Evolutionary conservation across 2,888 invertebrate genomes (phyloP).

Genomic region (Leistus spinibarbis): DNA sequence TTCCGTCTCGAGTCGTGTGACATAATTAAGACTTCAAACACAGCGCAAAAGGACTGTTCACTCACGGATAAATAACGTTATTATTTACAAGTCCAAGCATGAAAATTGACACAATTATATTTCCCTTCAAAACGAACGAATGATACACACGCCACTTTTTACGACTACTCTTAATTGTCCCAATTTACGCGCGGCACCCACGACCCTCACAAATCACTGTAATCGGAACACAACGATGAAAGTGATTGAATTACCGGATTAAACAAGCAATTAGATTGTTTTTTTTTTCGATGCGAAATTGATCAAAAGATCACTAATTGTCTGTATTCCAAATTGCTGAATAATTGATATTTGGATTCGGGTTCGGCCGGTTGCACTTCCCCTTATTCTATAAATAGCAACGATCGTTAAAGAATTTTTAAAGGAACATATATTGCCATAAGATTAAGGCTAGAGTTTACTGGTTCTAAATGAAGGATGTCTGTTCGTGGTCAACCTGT

Average conservation of each 20-base stretch:
- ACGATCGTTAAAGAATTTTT: too few relatives aligned
- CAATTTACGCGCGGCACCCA: slow-evolving; percentile 2
- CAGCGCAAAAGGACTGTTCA: not conserved
- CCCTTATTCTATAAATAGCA: too few relatives aligned
- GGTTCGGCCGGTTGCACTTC: not conserved
- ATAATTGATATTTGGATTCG: not conserved
- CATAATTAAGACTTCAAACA: slow-evolving; percentile 34
- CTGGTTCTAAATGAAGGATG: too few relatives aligned
- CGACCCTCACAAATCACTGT: not conserved
- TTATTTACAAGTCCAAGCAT: slow-evolving; percentile 3
- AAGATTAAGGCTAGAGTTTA: too few relatives aligned
- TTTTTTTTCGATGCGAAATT: not conserved
- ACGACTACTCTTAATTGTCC: slow-evolving; percentile 18
- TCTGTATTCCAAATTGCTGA: not conserved
- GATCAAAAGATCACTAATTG: not conserved
- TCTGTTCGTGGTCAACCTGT: not conserved
- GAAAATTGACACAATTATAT: slow-evolving; percentile 31
- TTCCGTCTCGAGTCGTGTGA: not conserved
- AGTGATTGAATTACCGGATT: slow-evolving; percentile 1
- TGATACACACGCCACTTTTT: slow-evolving; percentile 16
- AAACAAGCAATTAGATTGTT: slow-evolving; percentile 4
- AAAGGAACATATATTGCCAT: too few relatives aligned
- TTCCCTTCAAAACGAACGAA: slow-evolving; percentile 16
- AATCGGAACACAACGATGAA: not conserved
- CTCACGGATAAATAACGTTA: slow-evolving; percentile 32